phyloP scores from a whole-genome alignment of 2,113 vertebrate genomes.

The Acanthochromis polyacanthus region DNA sequence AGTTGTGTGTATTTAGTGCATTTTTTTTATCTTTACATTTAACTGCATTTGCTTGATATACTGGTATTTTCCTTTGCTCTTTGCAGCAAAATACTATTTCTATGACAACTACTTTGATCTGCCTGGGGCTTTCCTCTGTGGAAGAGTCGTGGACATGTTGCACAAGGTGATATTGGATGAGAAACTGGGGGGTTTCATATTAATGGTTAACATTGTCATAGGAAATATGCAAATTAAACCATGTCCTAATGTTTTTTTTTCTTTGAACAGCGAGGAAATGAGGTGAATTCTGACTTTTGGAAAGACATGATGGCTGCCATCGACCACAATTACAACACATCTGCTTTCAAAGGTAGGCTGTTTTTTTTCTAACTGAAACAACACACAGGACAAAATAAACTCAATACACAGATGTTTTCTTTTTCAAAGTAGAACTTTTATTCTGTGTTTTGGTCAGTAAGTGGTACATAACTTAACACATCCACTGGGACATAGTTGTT shows the following conservation, averaged over 20 bases:
- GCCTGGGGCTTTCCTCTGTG: constrained; percentile 93
- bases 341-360: constrained; percentile 95
- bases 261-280: constrained; percentile 85
- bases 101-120: constrained; percentile 98
- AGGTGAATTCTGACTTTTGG: constrained; percentile 94
- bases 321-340: constrained; percentile 96
- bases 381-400: constrained; percentile 14
- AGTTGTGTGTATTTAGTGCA: too few species aligned
- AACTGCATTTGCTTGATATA: neutral
- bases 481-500: constrained; percentile 69
- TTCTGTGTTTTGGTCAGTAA: constrained; percentile 78
- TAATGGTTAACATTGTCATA: neutral
- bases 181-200: neutral
- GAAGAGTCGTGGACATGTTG: constrained; percentile 91
- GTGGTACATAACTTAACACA: constrained; percentile 75
- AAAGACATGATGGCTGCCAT: constrained; percentile 95
- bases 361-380: constrained; percentile 7
- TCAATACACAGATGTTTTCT: constrained; percentile 33
- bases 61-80: constrained; percentile 38
- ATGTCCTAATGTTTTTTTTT: constrained; percentile 25
- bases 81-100: constrained; percentile 94
- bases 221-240: neutral
- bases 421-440: constrained; percentile 80
- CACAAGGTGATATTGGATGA: constrained; percentile 85
- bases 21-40: neutral